Base-by-base conservation (phyloP, 1,140 invertebrate species). In the Capitella teleta region DNA sequence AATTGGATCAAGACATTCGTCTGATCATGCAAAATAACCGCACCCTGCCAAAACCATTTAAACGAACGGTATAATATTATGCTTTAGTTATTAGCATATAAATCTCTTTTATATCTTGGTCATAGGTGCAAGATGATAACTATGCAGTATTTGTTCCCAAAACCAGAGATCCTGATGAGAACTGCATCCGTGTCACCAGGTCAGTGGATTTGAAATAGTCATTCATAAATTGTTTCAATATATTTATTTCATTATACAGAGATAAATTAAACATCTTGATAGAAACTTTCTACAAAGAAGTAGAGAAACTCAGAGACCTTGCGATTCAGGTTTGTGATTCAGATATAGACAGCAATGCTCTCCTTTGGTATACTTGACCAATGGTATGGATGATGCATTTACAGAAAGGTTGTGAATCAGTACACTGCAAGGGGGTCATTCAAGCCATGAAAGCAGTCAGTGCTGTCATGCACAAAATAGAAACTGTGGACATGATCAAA, bases 391-490 rank as follows among this genome's bases (percentile, higher is more conserved):
- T 10, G 8, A 10, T 32, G 30, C n/a, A 8, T 10, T 32, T 32
- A 10, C 30, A 32, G 30, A 32, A 32, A 10, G 30, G 30, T 32
- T n/a, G 25, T 23, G 23, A 54, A 8, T 21, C 18, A 6, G 25
- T 43, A 18, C 61, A 82, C 59, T 74, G 77, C 3, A 76, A 78
- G 54, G 72, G 81, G 18, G 80, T 91, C 36, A 77, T 84, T 18
- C 91, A 95, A 70, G 83, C 87, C 0, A 85, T 94, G 0, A 96
- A 95, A 73, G 87, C 87, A 0, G 82, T 97, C 6, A 90, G 88
- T 65, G 82, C 86, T 23, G 72, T 90, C 21, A 80, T 94, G 54
- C 86, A 86, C 10, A 83, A 82, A 49, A 79, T 94, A 2, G 87
- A 94, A 71, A 94, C 89, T 0, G 28, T 64, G 10, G 62, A 64